Percentiles rank a stretch among this genome's conserved stretches.
These are phyloP conservation scores for Platypus cylindrus DNA, from an alignment of 2,888 invertebrate genomes.

Conservation along the genomic window DNA sequence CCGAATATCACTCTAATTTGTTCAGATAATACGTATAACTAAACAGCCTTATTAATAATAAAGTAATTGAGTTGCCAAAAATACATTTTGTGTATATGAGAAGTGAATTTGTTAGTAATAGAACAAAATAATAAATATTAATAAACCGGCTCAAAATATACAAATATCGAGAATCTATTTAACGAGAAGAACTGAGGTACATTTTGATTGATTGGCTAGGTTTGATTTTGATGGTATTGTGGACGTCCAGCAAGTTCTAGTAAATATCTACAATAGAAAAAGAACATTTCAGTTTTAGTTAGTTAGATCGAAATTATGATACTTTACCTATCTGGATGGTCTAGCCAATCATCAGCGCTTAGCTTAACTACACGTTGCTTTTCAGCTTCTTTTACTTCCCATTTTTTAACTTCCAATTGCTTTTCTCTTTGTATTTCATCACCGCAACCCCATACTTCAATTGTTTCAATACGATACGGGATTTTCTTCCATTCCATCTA, in stretches of 20 bases:
- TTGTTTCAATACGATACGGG: constrained; percentile 47
- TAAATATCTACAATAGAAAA: constrained; percentile 47
- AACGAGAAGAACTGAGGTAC: no score
- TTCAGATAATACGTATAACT: no score
- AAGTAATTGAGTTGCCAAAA: no score
- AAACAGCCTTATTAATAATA: no score
- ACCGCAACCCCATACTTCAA: constrained; percentile 81
- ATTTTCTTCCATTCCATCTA: constrained; percentile 52
- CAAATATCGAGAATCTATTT: no score
- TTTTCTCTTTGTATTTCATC: constrained; percentile 63
- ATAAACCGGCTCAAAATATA: no score
- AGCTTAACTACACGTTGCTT: constrained; percentile 74
- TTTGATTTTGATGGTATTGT: constrained; percentile 54
- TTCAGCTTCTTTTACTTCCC: constrained; percentile 74
- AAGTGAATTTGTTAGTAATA: no score
- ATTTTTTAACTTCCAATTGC: constrained; percentile 76
- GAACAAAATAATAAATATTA: no score
- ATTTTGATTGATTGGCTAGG: no score
- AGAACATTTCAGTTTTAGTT: background rate
- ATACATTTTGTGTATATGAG: no score
- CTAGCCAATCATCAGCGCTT: constrained; percentile 84
- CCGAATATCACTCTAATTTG: no score
- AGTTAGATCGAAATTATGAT: no score
- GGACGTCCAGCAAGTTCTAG: constrained; percentile 76
- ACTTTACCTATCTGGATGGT: constrained; percentile 74